phyloP scores from a whole-genome alignment of 2,888 invertebrate genomes.

The Sphecodes monilicornis region DNA sequence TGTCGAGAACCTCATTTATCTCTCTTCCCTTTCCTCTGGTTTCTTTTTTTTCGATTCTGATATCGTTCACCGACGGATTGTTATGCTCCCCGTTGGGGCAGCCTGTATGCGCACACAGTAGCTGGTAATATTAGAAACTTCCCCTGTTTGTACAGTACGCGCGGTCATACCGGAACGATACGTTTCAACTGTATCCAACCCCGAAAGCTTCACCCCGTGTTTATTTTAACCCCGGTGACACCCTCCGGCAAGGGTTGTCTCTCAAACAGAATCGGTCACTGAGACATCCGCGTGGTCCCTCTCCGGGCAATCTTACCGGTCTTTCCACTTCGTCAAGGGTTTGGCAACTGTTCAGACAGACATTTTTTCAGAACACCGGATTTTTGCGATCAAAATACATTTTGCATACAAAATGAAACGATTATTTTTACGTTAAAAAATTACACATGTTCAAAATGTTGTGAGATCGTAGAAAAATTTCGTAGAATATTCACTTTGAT shows the following conservation, averaged over 20 bases:
- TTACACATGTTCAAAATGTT: too few relatives aligned
- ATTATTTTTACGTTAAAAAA: too few relatives aligned
- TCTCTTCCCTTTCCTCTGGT: neutral
- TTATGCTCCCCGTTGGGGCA: constrained; percentile 30
- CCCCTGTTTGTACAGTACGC: constrained; percentile 82
- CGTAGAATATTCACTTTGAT: too few relatives aligned
- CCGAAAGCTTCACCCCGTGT: constrained; percentile 72
- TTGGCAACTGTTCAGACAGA: constrained; percentile 51
- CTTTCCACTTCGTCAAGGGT: constrained; percentile 59
- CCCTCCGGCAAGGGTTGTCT: constrained; percentile 80
- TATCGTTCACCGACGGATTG: constrained; percentile 29
- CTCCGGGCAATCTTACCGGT: constrained; percentile 63
- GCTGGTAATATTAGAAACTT: constrained; percentile 80
- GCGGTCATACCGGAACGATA: constrained; percentile 82
- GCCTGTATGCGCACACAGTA: constrained; percentile 47
- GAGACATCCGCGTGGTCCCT: constrained; percentile 72
- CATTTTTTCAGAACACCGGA: constrained; percentile 59
- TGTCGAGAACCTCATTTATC: neutral
- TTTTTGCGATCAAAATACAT: constrained; percentile 1
- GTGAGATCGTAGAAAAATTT: too few relatives aligned
- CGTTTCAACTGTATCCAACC: constrained; percentile 75
- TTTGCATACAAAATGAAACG: too few relatives aligned
- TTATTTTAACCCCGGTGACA: constrained; percentile 76
- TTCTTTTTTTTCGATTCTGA: constrained; percentile 24
- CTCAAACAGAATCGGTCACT: constrained; percentile 83